Evolutionary conservation across 2,888 invertebrate genomes (phyloP), one percentile per base, ranked within the genome.

Genomic region (Halictus ligatus): DNA sequence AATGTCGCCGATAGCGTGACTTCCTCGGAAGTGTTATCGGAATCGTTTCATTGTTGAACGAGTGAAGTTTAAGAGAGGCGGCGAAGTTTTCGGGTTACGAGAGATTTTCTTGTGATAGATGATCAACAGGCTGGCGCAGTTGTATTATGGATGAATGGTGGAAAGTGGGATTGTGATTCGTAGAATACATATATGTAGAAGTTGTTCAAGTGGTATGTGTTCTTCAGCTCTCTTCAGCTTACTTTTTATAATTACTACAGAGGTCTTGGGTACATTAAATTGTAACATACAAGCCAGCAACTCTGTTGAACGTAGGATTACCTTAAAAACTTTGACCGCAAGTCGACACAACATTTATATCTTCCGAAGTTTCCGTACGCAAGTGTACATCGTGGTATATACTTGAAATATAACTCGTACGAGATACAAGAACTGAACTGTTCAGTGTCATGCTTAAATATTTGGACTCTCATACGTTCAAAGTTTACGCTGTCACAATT

Each of bases 251-350:
- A 35, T 64, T 64, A 3, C 35, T 35, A 35, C 5, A 0, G 3
- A 35, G 18, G 18, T 12, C 18, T 50, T 48, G 21, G 25, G 25
- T 8, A 7, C n/a, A 29, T 80, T 72, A 72, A 67, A 60, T 72
- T 75, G 69, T 58, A 29, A 69, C 60, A 78, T 79, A 46, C 73
- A 35, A 43, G 75, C 35, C 21, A 40, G 67, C 46, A 78, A 76
- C 67, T 58, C 74, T n/a, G 48, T 71, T 21, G 12, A 50, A 71
- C 74, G 21, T 74, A 15, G 46, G 54, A 75, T 75, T 71, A 75
- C n/a, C 35, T 58, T 10, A 21, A 48, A 75, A 35, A 15, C n/a
- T 35, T 48, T 46, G 21, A 58, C 35, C 54, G 29, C 10, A 50
- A 18, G 48, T 25, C 35, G 18, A 13, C 15, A 10, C 6, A 50